Percentiles rank a stretch among this genome's conserved stretches.
phyloP scores from a whole-genome alignment of 2,888 invertebrate species.

The Rhogogaster chlorosoma region DNA sequence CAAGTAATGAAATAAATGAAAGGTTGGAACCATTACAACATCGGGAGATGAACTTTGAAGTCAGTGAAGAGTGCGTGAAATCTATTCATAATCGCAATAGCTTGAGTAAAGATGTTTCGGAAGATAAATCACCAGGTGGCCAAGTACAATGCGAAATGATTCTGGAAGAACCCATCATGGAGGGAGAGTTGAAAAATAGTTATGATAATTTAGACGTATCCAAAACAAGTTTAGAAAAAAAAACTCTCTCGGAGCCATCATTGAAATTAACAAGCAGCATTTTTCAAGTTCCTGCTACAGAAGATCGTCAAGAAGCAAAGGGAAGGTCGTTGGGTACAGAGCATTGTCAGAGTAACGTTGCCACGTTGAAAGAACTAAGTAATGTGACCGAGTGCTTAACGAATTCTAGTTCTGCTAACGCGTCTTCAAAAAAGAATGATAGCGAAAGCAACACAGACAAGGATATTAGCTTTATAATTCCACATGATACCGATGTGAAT shows the following conservation, averaged over 20 bases:
- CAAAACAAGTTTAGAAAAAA: background rate
- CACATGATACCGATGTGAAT: slow-evolving; percentile 29
- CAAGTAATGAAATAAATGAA: background rate
- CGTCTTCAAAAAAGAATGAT: slow-evolving; percentile 1
- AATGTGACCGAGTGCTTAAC: background rate
- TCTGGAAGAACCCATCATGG: background rate
- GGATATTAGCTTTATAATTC: slow-evolving; percentile 39
- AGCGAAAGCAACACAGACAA: slow-evolving; percentile 23
- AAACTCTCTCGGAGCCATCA: background rate
- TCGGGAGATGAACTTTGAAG: slow-evolving; percentile 3
- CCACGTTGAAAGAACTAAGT: background rate
- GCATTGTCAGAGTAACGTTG: background rate
- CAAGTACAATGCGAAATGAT: background rate
- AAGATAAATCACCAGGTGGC: background rate
- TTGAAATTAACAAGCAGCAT: background rate
- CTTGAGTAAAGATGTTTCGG: background rate
- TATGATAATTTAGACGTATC: background rate
- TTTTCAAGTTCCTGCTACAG: background rate
- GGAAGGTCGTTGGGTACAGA: background rate
- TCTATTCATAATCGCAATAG: background rate
- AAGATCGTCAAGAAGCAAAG: background rate
- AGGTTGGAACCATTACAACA: background rate
- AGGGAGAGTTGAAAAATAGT: background rate
- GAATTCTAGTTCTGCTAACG: background rate
- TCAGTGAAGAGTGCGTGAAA: background rate